phyloP scores from a whole-genome alignment of 2,888 invertebrate genomes.

The Tillus elongatus region DNA sequence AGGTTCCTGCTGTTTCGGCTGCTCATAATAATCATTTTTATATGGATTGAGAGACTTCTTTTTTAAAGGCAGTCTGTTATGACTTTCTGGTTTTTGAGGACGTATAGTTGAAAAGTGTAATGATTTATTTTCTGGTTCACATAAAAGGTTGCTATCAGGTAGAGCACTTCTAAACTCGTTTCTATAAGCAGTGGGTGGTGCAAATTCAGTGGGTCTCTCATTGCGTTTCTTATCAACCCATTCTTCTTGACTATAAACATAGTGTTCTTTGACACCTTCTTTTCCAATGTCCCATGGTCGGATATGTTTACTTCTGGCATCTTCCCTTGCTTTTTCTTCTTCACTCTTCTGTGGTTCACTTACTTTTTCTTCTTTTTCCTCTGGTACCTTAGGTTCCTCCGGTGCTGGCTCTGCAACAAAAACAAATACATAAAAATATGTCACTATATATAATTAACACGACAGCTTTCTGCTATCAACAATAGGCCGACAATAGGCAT shows the following conservation, averaged over 20 bases:
- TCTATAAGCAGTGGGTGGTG: conserved; percentile 48
- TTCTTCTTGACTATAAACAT: conserved; percentile 64
- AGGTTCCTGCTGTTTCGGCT: too few species aligned
- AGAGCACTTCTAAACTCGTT: conserved; percentile 21
- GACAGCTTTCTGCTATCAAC: too few species aligned
- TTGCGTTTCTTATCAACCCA: conserved; percentile 66
- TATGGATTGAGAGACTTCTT: conserved; percentile 25
- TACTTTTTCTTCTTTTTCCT: conserved; percentile 24
- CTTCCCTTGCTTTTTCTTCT: conserved; percentile 45
- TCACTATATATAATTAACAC: too few species aligned
- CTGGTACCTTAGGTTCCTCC: conserved; percentile 29
- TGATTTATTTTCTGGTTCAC: conserved; percentile 20
- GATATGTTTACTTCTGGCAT: conserved; percentile 47
- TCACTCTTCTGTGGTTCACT: conserved; percentile 17
- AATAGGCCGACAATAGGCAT: too few species aligned
- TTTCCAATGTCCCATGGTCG: conserved; percentile 69
- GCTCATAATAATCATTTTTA: too few species aligned
- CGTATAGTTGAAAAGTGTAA: conserved; percentile 32
- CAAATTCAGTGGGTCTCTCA: conserved; percentile 68
- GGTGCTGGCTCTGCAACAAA: conserved; percentile 17
- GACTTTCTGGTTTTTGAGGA: conserved; percentile 17
- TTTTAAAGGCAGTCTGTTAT: too few species aligned
- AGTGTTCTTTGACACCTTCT: conserved; percentile 47
- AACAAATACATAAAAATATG: too few species aligned
- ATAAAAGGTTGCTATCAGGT: neutral